Evolutionary conservation across 2,113 vertebrate species (phyloP), one percentile per base, ranked within the genome.

Genomic region (Amphilophus citrinellus): DNA sequence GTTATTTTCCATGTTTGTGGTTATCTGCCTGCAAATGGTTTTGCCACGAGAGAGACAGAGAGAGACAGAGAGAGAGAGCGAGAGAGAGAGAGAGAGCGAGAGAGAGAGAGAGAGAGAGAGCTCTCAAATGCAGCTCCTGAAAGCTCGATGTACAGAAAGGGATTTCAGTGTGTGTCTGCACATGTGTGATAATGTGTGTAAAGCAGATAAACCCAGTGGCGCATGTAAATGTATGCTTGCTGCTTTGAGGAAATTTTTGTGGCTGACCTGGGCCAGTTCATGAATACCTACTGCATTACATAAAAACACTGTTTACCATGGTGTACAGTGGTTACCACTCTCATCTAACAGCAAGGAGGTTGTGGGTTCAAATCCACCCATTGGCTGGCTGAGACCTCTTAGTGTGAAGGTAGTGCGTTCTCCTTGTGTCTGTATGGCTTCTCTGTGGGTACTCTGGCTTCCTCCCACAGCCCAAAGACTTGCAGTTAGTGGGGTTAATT

Each of bases 11-110:
- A 1, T 82, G 76, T 90, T 85, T 89, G 65, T 84, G 53, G 39
- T 79, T 91, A 80, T 91, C 82, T 80, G 59, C 68, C 83, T 77
- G 80, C 60, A 88, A 89, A 88, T 66, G 84, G 76, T 66, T 80
- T 80, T 42, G 83, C 87, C 87, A n/a, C 3, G 50, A 88, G 82
- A 91, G 76, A 86, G 76, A 84, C 50, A 85, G 57, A 63, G 30
- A 88, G 80, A 91, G 76, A 86, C 50, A 88, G 82, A 91, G 76
- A 86, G 57, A 85, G 57, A 63, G 24, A 27, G 27, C 2, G 27
- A 27, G 27, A 27, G 27, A 27, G 2, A 27, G 27, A 27, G 27
- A 27, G 27, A 27, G 27, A 27, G 27, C 2, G 27, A 27, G 27
- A 27, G 27, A 27, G 27, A 3, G 27, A 27, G 27, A 27, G 27